These are phyloP conservation scores for Rhincodon typus DNA, from an alignment of 2,797 vertebrate species.

Conservation along the genomic window DNA sequence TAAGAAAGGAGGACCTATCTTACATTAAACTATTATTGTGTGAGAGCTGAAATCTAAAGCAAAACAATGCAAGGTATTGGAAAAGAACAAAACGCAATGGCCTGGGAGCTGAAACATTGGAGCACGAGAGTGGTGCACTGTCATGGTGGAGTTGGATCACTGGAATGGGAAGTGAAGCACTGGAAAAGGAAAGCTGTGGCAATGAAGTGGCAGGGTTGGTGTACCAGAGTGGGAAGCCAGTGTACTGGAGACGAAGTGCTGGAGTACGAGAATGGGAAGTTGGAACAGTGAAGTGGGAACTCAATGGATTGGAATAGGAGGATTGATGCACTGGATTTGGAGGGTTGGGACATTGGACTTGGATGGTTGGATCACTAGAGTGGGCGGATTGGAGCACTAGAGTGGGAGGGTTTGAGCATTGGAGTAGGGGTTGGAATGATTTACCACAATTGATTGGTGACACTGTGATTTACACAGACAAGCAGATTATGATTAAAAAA, in stretches of 20 bases:
- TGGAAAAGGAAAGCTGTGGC: background rate
- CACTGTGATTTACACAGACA: background rate
- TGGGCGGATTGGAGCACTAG: background rate
- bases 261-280: background rate
- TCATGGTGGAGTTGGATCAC: background rate
- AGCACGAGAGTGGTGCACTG: background rate
- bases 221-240: background rate
- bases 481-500: slow-evolving; percentile 1
- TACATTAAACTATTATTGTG: background rate
- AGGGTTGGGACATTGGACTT: background rate
- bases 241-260: background rate
- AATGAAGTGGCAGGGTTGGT: background rate
- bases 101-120: background rate
- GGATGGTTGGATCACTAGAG: background rate
- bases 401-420: background rate
- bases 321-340: background rate
- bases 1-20: background rate
- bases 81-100: no score
- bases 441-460: background rate
- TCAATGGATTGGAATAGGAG: background rate
- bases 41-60: background rate
- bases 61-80: background rate
- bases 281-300: no score
- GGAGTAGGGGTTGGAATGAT: background rate
- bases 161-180: background rate